A percentile compares a stretch with the other conserved stretches of the same genome.
Evolutionary conservation across 2,113 vertebrate genomes (phyloP).

Genomic region (Oryctolagus cuniculus): DNA sequence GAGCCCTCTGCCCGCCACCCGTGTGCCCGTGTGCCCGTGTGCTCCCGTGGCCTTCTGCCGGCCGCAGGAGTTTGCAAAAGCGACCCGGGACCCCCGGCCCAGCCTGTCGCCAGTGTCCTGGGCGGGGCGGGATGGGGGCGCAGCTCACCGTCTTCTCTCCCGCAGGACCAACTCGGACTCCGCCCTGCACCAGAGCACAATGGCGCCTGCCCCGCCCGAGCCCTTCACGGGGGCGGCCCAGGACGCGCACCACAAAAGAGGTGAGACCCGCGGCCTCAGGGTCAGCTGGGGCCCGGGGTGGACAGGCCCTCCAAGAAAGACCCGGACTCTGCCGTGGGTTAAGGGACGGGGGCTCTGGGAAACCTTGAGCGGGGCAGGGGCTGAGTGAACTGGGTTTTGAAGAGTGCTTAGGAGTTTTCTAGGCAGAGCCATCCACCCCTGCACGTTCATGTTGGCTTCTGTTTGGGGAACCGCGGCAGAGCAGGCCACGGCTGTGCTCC

Average conservation of each 20-base stretch:
- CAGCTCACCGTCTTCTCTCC: constrained; percentile 19
- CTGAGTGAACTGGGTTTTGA: not conserved
- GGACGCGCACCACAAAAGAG: constrained; percentile 96
- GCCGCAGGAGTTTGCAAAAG: no score
- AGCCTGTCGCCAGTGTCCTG: no score
- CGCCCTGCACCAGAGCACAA: constrained; percentile 98
- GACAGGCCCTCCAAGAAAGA: not conserved
- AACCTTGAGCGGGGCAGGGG: not conserved
- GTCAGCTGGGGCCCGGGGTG: not conserved
- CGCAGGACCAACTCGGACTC: constrained; percentile 98
- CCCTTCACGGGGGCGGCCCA: constrained; percentile 94
- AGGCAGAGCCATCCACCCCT: not conserved
- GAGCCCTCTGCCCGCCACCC: no score
- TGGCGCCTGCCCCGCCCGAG: constrained; percentile 94
- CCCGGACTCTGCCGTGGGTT: no score
- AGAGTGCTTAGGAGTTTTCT: not conserved
- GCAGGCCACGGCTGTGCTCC: not conserved
- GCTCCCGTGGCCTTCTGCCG: no score
- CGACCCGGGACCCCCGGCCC: no score
- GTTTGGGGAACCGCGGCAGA: not conserved
- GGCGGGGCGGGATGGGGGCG: not conserved
- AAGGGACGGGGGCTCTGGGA: not conserved
- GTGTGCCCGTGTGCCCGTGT: no score
- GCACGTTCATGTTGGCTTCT: not conserved
- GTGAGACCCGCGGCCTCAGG: constrained; percentile 79